Conservation (phyloP, 2,113 vertebrate species). For the Dromiciops gliroides region DNA sequence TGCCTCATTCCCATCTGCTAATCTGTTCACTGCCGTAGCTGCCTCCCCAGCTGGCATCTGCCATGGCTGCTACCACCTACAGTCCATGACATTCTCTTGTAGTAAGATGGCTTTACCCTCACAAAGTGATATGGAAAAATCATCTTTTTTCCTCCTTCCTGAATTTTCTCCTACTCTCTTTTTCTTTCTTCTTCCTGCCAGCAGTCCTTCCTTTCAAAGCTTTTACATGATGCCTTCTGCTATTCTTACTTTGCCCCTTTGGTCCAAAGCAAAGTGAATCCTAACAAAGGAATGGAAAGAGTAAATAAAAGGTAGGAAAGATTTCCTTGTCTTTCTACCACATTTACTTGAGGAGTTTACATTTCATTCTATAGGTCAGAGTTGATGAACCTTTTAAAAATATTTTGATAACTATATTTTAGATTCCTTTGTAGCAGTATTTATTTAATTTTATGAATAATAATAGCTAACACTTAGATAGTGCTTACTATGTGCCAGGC, state of each 20-base stretch:
- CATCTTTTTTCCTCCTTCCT: not conserved
- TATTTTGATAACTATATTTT: too few species aligned
- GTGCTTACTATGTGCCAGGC: too few species aligned
- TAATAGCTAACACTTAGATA: too few species aligned
- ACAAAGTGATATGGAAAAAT: not conserved
- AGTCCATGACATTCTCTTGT: not conserved
- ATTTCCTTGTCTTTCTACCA: too few species aligned
- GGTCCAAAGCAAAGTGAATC: not conserved
- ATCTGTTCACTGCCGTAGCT: not conserved
- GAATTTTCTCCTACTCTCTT: not conserved
- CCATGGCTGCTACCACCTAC: not conserved
- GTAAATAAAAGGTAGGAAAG: too few species aligned
- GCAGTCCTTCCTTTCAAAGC: not conserved
- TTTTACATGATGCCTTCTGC: not conserved
- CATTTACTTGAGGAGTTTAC: too few species aligned
- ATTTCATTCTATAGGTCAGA: too few species aligned
- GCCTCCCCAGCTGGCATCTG: not conserved
- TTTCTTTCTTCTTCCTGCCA: not conserved
- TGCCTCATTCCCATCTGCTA: not conserved
- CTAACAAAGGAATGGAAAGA: too few species aligned
- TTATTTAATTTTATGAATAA: too few species aligned
- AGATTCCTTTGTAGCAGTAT: too few species aligned
- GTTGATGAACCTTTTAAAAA: too few species aligned
- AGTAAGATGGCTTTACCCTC: too few species aligned
- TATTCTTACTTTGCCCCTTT: not conserved